Base-by-base conservation (phyloP, 2,797 vertebrate species). In the Huso huso region DNA sequence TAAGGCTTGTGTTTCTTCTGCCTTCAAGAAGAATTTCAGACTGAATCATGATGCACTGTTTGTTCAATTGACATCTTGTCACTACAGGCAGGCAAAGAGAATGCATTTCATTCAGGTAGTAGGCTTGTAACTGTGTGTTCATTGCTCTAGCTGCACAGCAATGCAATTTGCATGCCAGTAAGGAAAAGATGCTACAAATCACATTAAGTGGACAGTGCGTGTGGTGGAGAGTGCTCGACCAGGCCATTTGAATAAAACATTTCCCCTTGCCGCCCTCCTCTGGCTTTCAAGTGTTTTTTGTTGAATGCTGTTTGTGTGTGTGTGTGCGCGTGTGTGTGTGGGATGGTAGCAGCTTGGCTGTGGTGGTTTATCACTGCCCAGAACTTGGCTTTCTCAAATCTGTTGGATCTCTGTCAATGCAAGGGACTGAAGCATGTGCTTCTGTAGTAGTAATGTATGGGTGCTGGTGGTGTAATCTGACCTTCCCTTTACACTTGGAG, bases 331-430 rank as follows among this genome's bases (percentile, higher is more conserved):
- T 76, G 61, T 48, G 61, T 12, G 18, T 48, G 61, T 5, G 8
- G 10, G 48, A n/a, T 8, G 10, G 62, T 10, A 48, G 8, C 58
- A 9, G 49, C 11, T 51, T 12, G 10, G 37, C 15, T 37, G 61
- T 68, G 61, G 10, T n/a, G 82, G 75, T 74, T 74, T 79, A 78
- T 82, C 73, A 75, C 76, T 69, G 75, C 78, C 79, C 83, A 37
- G 37, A 83, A 82, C 82, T 80, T 83, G 82, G 75, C 77, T 86
- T 82, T 83, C 82, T 86, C 81, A 82, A 76, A 75, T 80, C 76
- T 76, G 74, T 77, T 86, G 82, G 84, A 85, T 74, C 59, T 62
- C 67, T 84, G 83, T 86, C 86, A 85, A 82, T 78, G 80, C 76
- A 75, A 77, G 49, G 67, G 70, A 61, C 66, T 51, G 18, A 4